Evolutionary conservation across 2,888 invertebrate species (phyloP), one percentile per base, ranked within the genome.

Genomic region (Platycnemis pennipes): DNA sequence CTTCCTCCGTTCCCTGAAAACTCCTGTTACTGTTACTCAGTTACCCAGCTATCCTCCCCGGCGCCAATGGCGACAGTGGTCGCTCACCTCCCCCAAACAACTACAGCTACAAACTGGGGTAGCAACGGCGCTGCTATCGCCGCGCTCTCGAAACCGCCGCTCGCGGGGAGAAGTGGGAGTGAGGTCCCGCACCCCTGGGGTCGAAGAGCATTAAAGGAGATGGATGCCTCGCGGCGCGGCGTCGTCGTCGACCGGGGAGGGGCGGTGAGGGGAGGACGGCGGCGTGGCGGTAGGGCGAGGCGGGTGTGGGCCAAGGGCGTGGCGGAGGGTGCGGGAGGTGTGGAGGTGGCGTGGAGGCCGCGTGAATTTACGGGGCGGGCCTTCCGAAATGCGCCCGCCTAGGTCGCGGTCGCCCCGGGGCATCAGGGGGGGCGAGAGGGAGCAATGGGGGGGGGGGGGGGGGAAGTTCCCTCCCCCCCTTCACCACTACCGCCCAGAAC

Each of bases 271-370:
- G 11, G 37, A 37, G 8, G 31, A 37, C 37, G 77, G 16, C 63
- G 77, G 8, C 77, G 77, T 77, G 77, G 16, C 63, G 63, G 63
- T 5, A 77, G 22, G 37, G 77, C 26, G 49, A 19, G 37, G 37
- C 37, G 37, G 77, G 77, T 77, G 37, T 77, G 77, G 77, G 77
- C 77, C 77, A 77, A 77, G 77, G 77, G 77, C 77, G 77, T 37
- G 77, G 77, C 2, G 77, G 77, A 26, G 63, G 77, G 77, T 13
- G 77, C 13, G 37, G 37, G 37, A 13, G 77, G 31, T 37, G 77
- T 77, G 77, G 37, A 3, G 37, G 77, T 8, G 69, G 31, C n/a
- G 37, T 77, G 31, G 37, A 0, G 37, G 0, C 3, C 13, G 37
- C 37, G 77, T 7, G 26, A 7, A 26, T 22, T 31, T 1, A 37